A percentile compares a stretch with the other conserved stretches of the same genome.
Evolutionary conservation across 2,797 vertebrate genomes (phyloP).

Genomic region (Sphenopsis melanotis): DNA sequence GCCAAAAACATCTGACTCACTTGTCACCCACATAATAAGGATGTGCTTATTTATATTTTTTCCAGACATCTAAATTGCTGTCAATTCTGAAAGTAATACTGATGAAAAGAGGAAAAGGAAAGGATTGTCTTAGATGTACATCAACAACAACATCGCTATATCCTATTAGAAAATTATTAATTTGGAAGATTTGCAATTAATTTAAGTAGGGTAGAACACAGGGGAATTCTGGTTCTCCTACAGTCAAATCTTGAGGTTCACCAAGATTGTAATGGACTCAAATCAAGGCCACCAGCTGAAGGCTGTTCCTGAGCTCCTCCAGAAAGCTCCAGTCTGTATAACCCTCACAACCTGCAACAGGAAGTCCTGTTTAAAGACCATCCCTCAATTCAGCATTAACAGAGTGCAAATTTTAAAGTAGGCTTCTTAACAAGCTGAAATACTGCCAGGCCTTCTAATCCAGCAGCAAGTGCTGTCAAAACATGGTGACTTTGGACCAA

Average conservation of each 20-base stretch:
- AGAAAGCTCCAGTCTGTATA: neutral
- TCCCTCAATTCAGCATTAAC: neutral
- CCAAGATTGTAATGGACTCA: neutral
- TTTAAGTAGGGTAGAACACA: neutral
- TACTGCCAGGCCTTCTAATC: neutral
- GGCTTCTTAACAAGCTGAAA: neutral
- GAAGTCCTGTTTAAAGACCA: neutral
- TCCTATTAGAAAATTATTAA: neutral
- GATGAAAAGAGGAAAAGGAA: neutral
- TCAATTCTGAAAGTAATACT: neutral
- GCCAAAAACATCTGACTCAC: neutral
- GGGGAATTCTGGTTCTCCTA: neutral
- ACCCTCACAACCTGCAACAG: neutral
- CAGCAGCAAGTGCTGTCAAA: neutral
- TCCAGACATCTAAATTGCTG: neutral
- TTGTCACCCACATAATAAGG: constrained; percentile 15
- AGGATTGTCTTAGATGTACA: neutral
- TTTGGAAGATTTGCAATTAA: neutral
- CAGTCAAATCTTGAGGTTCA: neutral
- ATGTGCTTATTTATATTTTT: constrained; percentile 6
- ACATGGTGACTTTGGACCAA: neutral
- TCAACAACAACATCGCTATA: neutral
- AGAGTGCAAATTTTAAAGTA: neutral
- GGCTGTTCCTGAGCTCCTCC: neutral
- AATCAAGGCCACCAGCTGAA: neutral